Base-by-base conservation (phyloP, 2,888 invertebrate genomes). In the Synergus japonicus region DNA sequence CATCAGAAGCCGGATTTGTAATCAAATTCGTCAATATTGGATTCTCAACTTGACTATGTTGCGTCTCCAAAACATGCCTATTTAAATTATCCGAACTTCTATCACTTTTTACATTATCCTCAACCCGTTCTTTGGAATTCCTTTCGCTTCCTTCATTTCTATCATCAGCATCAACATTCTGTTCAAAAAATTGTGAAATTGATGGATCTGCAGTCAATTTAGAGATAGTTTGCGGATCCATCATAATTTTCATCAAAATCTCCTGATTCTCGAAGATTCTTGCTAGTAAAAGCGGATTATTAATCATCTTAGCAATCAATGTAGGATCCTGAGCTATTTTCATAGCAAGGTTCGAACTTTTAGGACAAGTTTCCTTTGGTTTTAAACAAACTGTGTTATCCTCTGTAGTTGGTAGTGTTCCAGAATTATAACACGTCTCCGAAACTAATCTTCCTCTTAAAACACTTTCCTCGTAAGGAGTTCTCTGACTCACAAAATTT, bases 21-120 rank as follows among this genome's bases (percentile, higher is more conserved):
- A 90, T 92, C 76, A 89, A 88, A 85, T 90, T 90, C 49, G 88
- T 90, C 76, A 91, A 80, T 78, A 90, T 91, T 22, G 88, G 90
- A 87, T 92, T 90, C 37, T 90, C 87, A 4, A 87, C 81, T 10
- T 85, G 85, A 46, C 79, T 86, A 12, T 86, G 86, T 66, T 87
- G 86, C 7, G 77, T 77, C n/a, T 90, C 91, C 37, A 88, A 65
- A 49, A 78, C 78, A 44, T 87, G 76, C 58, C 87, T 88, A 46
- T 87, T 86, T 79, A 86, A 82, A 77, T 87, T 87, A 84, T 86
- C 88, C 79, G 85, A 83, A 37, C 82, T 79, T 18, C 78, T 83
- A 69, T 85, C 84, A 22, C 84, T 78, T 44, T 78, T 81, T n/a
- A 83, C 41, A 41, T 76, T 78, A 3, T 82, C 79, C 60, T 60